Evolutionary conservation across 2,888 invertebrate genomes (phyloP), one percentile per base, ranked within the genome.

Genomic region (Ephialtes manifestator): DNA sequence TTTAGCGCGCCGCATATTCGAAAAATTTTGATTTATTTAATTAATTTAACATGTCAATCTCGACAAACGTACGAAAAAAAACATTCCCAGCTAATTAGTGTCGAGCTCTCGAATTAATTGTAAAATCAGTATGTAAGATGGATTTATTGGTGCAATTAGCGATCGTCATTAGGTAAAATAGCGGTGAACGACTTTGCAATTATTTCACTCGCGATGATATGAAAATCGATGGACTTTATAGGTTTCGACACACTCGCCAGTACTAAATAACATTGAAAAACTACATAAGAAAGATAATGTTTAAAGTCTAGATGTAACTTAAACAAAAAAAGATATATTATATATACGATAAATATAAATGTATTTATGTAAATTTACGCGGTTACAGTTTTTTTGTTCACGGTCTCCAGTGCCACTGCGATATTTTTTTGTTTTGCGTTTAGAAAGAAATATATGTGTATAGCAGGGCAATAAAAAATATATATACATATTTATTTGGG

Each of bases 361-460:
- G 90, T 92, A 92, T 92, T 90, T 92, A 90, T 92, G 90, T 92
- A 91, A 86, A 90, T 89, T 87, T 87, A 89, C 68, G 86, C 87
- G 83, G 78, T 87, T 84, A 81, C 46, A 55, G 63, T 71, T 86
- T 78, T 18, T n/a, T n/a, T 39, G 65, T 84, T 76, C 35, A 28
- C 35, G 46, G 48, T 68, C 39, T 28, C 48, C 75, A 20, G 67
- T 48, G 60, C 80, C 53, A 79, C 53, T 63, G 31, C n/a, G 28
- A 48, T 60, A 82, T 79, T 70, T 10, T 60, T 13, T 81, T 55
- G 18, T 51, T 51, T 60, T 35, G 46, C 67, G 39, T 79, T 46
- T 70, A 84, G 75, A 55, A 53, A 82, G 60, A 67, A 75, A 46
- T 76, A 74, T 60, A 83, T 84, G 81, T 87, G 83, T 86, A 72